Percentiles rank a stretch among this genome's conserved stretches.
Conservation (phyloP, 2,797 vertebrate species). For the Stomatorhinus walkeri region DNA sequence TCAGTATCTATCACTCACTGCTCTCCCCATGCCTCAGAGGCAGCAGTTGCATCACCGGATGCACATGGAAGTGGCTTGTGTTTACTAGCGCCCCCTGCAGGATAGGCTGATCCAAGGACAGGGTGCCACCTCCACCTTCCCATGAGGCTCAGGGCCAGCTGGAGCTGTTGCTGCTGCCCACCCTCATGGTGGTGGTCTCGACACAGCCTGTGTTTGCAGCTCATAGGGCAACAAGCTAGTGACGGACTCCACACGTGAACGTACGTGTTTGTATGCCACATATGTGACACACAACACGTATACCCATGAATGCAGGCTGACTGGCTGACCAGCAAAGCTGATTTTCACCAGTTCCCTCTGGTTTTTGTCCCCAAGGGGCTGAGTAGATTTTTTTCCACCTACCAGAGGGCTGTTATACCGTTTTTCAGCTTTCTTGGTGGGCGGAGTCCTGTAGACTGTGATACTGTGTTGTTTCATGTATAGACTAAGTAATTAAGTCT, state of each 20-base stretch:
- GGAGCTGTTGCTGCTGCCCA: neutral
- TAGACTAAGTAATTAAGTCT: neutral
- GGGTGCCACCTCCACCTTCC: neutral
- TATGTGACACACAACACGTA: neutral
- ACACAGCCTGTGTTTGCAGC: neutral
- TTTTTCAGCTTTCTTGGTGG: neutral
- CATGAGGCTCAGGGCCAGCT: neutral
- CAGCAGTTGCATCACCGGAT: neutral
- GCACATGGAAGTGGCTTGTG: neutral
- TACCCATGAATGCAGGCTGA: neutral
- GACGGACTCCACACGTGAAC: neutral
- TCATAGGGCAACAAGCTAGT: neutral
- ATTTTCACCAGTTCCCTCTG: neutral
- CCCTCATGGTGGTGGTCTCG: neutral
- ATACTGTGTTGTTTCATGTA: neutral
- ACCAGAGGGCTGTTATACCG: neutral
- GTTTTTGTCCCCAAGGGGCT: neutral
- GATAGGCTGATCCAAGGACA: neutral
- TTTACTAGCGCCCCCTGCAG: neutral
- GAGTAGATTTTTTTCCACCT: neutral
- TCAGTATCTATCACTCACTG: neutral
- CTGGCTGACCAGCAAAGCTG: neutral
- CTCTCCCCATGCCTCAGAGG: neutral
- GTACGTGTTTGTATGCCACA: neutral
- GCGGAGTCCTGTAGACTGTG: neutral